Conservation (phyloP, 2,888 invertebrate genomes). For the Drosophila percnosoma region DNA sequence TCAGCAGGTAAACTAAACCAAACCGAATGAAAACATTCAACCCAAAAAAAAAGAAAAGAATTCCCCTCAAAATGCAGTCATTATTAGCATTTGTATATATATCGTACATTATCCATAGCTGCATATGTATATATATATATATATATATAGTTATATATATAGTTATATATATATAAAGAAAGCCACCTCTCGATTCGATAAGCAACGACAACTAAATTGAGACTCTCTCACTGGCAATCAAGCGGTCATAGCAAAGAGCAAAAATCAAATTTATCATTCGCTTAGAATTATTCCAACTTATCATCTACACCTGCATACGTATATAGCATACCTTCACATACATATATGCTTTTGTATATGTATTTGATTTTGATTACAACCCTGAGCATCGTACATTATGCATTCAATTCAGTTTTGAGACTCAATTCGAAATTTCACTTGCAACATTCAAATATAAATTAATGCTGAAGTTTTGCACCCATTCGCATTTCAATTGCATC, state of each 20-base stretch:
- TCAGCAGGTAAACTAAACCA: constrained; percentile 51
- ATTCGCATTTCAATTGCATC: not conserved
- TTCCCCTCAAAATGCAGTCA: not conserved
- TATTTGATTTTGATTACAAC: not conserved
- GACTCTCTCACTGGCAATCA: constrained; percentile 19
- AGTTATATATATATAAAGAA: not conserved
- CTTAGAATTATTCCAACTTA: constrained; percentile 2
- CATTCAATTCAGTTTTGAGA: constrained; percentile 19
- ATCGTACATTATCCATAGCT: constrained; percentile 21
- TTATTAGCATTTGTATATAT: constrained; percentile 21
- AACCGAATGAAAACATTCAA: constrained; percentile 2
- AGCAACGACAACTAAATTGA: constrained; percentile 18
- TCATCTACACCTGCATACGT: constrained; percentile 4
- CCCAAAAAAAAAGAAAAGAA: not conserved
- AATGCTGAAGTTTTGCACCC: not conserved
- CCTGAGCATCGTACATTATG: constrained; percentile 23
- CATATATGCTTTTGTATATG: not conserved
- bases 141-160: not conserved
- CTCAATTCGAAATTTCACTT: not conserved
- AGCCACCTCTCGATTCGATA: constrained; percentile 8
- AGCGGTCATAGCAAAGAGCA: constrained; percentile 27
- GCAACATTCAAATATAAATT: constrained; percentile 20
- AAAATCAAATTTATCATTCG: constrained; percentile 26
- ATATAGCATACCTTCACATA: not conserved
- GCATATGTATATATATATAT: not conserved